phyloP scores from a whole-genome alignment of 2,888 invertebrate genomes.

The Agelastica alni region DNA sequence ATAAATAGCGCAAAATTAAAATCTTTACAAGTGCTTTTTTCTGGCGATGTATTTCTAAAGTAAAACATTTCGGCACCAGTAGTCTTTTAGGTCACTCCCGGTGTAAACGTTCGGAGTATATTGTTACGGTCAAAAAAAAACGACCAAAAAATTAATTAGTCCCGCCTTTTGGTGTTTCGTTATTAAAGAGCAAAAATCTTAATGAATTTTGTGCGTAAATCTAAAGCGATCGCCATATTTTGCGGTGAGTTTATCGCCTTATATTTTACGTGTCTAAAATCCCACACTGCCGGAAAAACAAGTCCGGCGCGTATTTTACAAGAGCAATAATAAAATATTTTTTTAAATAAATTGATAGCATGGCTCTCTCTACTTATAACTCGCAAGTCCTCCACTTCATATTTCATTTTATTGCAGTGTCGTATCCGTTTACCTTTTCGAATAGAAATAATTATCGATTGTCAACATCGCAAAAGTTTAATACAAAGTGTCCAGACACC shows the following conservation, averaged over 20 bases:
- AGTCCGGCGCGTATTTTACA: constrained; percentile 29
- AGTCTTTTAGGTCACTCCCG: background rate
- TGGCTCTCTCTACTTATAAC: constrained; percentile 31
- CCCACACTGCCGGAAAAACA: constrained; percentile 31
- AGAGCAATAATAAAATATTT: constrained; percentile 36
- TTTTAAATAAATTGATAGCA: constrained; percentile 41
- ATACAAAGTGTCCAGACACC: no score
- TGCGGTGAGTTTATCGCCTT: constrained; percentile 8
- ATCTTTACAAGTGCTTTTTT: no score
- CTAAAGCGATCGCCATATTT: constrained; percentile 8
- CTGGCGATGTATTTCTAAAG: no score
- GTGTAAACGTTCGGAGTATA: background rate
- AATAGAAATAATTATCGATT: no score
- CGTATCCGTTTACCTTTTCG: constrained; percentile 15
- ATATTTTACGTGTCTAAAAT: constrained; percentile 19
- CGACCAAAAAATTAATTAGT: background rate
- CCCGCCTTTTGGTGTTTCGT: background rate
- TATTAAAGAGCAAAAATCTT: constrained; percentile 12
- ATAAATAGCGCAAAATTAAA: no score
- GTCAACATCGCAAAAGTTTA: no score
- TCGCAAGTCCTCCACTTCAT: constrained; percentile 42
- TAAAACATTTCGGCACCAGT: no score
- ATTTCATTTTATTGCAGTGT: constrained; percentile 14
- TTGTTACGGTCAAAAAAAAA: background rate
- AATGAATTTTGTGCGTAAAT: constrained; percentile 25